A percentile compares a stretch with the other conserved stretches of the same genome.
phyloP scores from a whole-genome alignment of 2,888 invertebrate species.

The Harpalus rubripes region DNA sequence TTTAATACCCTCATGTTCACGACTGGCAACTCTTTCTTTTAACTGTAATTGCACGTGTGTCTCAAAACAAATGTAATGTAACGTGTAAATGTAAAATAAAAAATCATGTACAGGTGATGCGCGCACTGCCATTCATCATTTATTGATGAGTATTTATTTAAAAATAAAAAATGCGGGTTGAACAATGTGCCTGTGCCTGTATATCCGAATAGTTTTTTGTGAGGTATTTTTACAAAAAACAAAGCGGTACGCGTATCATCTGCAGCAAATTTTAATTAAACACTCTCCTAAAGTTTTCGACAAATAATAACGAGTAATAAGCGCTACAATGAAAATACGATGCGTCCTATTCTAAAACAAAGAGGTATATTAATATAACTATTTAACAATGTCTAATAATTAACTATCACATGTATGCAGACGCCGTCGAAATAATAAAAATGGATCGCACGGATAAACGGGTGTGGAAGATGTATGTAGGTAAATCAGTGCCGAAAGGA shows the following conservation, averaged over 20 bases:
- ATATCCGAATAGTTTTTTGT: constrained; percentile 23
- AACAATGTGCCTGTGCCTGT: constrained; percentile 11
- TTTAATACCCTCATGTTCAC: constrained; percentile 45
- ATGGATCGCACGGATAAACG: constrained; percentile 11
- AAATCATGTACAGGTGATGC: constrained; percentile 36
- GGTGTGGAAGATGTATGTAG: background rate
- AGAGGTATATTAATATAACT: constrained; percentile 60
- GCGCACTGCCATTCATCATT: constrained; percentile 31
- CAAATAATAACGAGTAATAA: constrained; percentile 40
- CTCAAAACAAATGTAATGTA: constrained; percentile 26
- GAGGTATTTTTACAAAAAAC: constrained; percentile 17
- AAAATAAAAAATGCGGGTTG: constrained; percentile 46
- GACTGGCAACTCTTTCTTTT: constrained; percentile 44
- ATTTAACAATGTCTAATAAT: constrained; percentile 64
- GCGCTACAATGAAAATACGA: constrained; percentile 57
- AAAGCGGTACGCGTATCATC: constrained; percentile 16
- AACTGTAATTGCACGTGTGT: constrained; percentile 47
- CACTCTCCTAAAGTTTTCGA: constrained; percentile 12
- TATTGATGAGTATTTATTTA: constrained; percentile 49
- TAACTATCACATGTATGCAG: constrained; percentile 65
- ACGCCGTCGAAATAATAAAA: constrained; percentile 44
- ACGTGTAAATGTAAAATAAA: constrained; percentile 40
- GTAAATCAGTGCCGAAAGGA: constrained; percentile 7
- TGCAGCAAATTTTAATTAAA: constrained; percentile 13
- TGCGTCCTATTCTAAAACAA: constrained; percentile 64